Evolutionary conservation across 2,113 vertebrate genomes (phyloP).

Genomic region (Dasyurus viverrinus): DNA sequence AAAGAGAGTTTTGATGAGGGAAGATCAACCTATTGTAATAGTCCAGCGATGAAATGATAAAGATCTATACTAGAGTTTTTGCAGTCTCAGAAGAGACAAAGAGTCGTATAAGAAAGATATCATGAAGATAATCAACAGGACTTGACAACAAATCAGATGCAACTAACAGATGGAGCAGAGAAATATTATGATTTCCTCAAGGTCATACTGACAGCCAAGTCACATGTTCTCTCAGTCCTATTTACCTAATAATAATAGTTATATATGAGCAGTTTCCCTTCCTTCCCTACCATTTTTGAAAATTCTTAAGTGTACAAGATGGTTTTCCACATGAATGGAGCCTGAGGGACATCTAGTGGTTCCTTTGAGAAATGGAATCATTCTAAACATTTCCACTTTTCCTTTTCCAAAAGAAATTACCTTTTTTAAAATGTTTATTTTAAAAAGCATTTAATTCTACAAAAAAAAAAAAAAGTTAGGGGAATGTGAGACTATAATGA

Average conservation of each 20-base stretch:
- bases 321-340: background rate
- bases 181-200: background rate
- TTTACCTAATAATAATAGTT: background rate
- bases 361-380: conserved; percentile 7
- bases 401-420: background rate
- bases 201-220: background rate
- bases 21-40: background rate
- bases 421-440: background rate
- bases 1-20: background rate
- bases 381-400: background rate
- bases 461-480: background rate
- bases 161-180: background rate
- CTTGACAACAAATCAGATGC: background rate
- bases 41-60: background rate
- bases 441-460: background rate
- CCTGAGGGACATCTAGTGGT: conserved; percentile 47
- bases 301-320: background rate
- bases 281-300: background rate
- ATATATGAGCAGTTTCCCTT: background rate
- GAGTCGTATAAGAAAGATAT: background rate
- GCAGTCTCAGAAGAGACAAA: too few relatives aligned
- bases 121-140: background rate
- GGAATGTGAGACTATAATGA: background rate
- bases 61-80: background rate
- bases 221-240: background rate